These are phyloP conservation scores for Xiphydria camelus DNA, from an alignment of 2,888 invertebrate species.

Conservation along the genomic window DNA sequence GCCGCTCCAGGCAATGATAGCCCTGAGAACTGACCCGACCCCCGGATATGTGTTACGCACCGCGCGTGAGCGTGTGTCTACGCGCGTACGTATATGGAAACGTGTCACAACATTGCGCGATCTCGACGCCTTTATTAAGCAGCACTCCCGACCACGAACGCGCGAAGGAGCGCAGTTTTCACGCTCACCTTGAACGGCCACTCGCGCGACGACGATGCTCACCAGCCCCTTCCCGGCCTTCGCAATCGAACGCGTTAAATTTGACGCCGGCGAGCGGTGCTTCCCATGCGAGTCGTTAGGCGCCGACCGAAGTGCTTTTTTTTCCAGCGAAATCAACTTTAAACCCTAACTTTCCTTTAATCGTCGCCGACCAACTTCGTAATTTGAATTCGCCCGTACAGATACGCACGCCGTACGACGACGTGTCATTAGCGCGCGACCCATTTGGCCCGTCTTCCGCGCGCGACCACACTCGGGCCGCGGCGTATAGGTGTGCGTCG, in stretches of 20 bases:
- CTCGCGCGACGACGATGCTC: too few relatives aligned
- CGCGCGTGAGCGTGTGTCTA: too few relatives aligned
- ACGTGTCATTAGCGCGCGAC: constrained; percentile 24
- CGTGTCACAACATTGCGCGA: constrained; percentile 51
- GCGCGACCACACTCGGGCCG: constrained; percentile 1
- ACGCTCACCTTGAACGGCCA: too few relatives aligned
- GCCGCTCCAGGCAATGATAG: constrained; percentile 57
- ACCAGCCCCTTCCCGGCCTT: too few relatives aligned
- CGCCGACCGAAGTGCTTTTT: constrained; percentile 1
- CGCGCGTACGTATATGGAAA: constrained; percentile 33
- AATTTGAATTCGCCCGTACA: constrained; percentile 8
- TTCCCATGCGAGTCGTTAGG: too few relatives aligned
- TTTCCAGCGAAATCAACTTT: not conserved
- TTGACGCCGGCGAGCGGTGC: too few relatives aligned
- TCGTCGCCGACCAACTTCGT: constrained; percentile 11
- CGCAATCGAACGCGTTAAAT: too few relatives aligned
- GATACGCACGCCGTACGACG: not conserved
- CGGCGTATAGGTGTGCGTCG: constrained; percentile 14
- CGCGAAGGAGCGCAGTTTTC: too few relatives aligned
- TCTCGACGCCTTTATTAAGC: constrained; percentile 26
- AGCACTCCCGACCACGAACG: too few relatives aligned
- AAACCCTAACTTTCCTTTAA: constrained; percentile 14
- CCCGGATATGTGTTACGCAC: constrained; percentile 55
- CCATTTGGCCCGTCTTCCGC: constrained; percentile 28
- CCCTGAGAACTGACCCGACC: constrained; percentile 58